These are phyloP conservation scores for Bruchidius siliquastri DNA, from an alignment of 2,888 invertebrate species.

Conservation along the genomic window DNA sequence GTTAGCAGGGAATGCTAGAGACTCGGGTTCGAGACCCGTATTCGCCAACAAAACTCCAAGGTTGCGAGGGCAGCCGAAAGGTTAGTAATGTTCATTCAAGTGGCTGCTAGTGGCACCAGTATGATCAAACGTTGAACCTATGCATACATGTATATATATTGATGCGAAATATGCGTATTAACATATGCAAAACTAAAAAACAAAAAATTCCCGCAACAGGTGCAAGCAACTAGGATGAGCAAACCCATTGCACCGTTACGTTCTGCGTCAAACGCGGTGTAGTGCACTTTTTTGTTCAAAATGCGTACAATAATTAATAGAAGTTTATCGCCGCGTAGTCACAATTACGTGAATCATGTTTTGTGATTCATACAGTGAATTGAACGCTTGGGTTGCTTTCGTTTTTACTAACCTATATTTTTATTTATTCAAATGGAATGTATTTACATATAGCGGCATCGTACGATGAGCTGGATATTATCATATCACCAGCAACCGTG, in stretches of 20 bases:
- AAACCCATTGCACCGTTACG: neutral
- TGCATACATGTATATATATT: too few species aligned
- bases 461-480: neutral
- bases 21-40: too few species aligned
- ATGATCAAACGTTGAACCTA: too few species aligned
- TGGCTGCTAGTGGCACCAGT: too few species aligned
- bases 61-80: too few species aligned
- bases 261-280: neutral
- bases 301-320: neutral
- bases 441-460: neutral
- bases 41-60: too few species aligned
- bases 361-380: neutral
- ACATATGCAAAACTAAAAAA: neutral
- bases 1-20: too few species aligned
- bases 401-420: neutral
- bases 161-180: neutral
- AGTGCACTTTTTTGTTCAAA: neutral
- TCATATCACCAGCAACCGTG: neutral
- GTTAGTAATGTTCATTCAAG: too few species aligned
- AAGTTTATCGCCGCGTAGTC: neutral
- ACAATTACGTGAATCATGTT: neutral
- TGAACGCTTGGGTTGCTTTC: neutral
- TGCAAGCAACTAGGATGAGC: neutral
- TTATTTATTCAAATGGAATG: neutral
- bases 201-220: neutral